phyloP scores from a whole-genome alignment of 2,888 invertebrate genomes.

The Pilophorus perplexus region DNA sequence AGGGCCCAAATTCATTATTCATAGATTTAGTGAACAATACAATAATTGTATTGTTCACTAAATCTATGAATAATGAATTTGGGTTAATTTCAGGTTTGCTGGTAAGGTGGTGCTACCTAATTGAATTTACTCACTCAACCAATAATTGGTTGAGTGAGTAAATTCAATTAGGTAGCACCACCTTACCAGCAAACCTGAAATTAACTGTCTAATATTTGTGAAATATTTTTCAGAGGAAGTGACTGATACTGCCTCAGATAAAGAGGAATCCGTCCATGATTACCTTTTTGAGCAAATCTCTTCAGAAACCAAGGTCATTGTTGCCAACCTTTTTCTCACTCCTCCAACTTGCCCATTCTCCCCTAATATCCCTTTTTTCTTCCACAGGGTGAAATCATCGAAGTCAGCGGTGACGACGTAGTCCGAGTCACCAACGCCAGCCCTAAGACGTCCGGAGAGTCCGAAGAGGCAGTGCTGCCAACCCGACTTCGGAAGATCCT shows the following conservation, averaged over 20 bases:
- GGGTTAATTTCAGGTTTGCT: too few relatives aligned
- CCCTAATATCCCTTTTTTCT: neutral
- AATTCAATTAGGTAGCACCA: too few relatives aligned
- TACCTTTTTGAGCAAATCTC: constrained; percentile 44
- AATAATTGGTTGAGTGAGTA: too few relatives aligned
- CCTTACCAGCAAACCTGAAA: too few relatives aligned
- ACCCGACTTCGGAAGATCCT: constrained; percentile 18
- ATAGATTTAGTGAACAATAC: too few relatives aligned
- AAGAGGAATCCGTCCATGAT: constrained; percentile 47
- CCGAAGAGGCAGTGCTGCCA: constrained; percentile 17
- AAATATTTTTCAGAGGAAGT: constrained; percentile 12
- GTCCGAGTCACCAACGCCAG: neutral
- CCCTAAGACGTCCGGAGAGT: neutral
- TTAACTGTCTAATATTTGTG: too few relatives aligned
- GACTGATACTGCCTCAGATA: constrained; percentile 33
- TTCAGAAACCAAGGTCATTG: constrained; percentile 38
- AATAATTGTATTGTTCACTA: too few relatives aligned
- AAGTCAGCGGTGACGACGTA: constrained; percentile 37
- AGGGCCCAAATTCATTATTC: too few relatives aligned
- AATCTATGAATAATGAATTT: too few relatives aligned
- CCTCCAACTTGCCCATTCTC: neutral
- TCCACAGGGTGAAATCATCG: constrained; percentile 41
- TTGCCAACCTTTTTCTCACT: neutral
- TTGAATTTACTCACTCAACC: too few relatives aligned
- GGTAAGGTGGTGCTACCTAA: too few relatives aligned